Conservation (phyloP, 2,888 invertebrate genomes). For the Microctonus brassicae region DNA sequence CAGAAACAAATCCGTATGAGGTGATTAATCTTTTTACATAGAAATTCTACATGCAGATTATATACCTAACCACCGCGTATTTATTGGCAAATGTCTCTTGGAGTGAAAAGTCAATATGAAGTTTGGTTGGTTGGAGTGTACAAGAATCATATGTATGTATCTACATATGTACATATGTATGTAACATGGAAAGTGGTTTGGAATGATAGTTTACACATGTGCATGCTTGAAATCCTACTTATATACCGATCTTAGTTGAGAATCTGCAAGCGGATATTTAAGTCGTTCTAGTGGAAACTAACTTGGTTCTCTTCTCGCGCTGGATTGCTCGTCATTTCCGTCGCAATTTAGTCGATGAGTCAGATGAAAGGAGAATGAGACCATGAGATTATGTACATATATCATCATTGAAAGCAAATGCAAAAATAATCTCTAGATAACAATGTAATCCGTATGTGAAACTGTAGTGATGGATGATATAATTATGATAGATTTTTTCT, state of each 20-base stretch:
- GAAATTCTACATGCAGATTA: conserved; percentile 13
- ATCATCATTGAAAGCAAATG: neutral
- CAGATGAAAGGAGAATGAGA: conserved; percentile 18
- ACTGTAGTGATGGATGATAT: conserved; percentile 51
- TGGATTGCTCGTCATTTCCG: conserved; percentile 42
- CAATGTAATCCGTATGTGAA: conserved; percentile 41
- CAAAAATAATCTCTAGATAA: neutral
- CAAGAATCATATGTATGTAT: too few species aligned
- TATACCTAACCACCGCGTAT: neutral
- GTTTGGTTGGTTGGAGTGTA: neutral
- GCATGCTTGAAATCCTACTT: neutral
- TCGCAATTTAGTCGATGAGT: conserved; percentile 26
- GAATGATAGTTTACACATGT: conserved; percentile 19
- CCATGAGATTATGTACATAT: conserved; percentile 14
- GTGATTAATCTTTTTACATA: neutral
- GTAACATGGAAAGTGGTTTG: neutral
- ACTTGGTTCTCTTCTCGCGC: conserved; percentile 48
- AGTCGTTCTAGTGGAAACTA: conserved; percentile 47
- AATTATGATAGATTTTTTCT: conserved; percentile 54
- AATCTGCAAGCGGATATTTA: conserved; percentile 41
- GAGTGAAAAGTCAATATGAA: too few species aligned
- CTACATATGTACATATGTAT: neutral
- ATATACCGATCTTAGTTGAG: conserved; percentile 13
- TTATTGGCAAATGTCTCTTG: neutral
- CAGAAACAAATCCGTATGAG: neutral